These are phyloP conservation scores for Corythornis vintsioides DNA, from an alignment of 2,113 vertebrate species.

Conservation along the genomic window DNA sequence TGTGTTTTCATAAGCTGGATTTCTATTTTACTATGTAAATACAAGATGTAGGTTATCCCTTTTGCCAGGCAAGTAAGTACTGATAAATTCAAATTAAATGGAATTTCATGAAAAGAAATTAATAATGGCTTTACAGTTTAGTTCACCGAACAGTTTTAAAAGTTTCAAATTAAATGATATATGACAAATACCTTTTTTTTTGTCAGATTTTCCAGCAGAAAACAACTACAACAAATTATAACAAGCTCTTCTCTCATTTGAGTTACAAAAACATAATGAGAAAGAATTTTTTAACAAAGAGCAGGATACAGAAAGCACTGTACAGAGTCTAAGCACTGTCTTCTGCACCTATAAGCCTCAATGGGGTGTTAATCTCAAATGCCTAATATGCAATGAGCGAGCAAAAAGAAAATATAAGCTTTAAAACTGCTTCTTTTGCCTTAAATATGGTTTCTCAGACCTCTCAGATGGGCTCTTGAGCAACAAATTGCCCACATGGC, in stretches of 20 bases:
- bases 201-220: neutral
- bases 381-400: neutral
- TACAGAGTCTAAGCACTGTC: neutral
- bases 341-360: neutral
- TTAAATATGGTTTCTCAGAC: neutral
- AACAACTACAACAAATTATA: neutral
- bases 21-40: neutral
- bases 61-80: neutral
- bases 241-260: neutral
- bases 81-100: no score
- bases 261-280: neutral
- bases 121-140: neutral
- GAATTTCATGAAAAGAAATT: neutral
- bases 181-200: neutral
- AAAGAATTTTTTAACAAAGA: neutral
- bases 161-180: neutral
- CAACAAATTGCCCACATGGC: neutral
- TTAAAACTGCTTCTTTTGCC: neutral
- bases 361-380: neutral
- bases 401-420: neutral
- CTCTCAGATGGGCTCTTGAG: neutral
- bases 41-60: neutral
- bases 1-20: neutral
- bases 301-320: neutral
- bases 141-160: neutral